Evolutionary conservation across 2,888 invertebrate genomes (phyloP).

Genomic region (Drosophila fulvimacula): DNA sequence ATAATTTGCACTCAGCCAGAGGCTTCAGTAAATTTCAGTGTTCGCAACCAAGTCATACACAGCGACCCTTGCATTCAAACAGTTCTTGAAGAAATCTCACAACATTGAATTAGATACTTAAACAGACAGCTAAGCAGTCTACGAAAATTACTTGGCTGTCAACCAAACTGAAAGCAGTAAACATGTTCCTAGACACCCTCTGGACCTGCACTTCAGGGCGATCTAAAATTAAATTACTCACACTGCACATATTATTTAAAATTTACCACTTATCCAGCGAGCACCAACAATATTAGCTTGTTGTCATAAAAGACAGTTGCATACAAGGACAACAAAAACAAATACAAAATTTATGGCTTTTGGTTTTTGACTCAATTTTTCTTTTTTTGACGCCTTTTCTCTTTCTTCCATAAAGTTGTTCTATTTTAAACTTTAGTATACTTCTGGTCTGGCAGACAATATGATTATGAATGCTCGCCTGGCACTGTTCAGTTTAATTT

Average conservation of each 20-base stretch:
- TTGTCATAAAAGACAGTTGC: neutral
- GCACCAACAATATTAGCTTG: neutral
- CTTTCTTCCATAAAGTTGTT: neutral
- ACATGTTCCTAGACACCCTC: neutral
- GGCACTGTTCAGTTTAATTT: neutral
- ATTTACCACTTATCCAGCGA: neutral
- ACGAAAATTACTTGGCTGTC: neutral
- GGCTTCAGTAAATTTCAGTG: no score
- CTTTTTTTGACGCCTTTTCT: neutral
- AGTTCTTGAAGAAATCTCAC: neutral
- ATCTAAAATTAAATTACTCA: neutral
- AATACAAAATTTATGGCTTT: neutral
- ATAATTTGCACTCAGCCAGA: no score
- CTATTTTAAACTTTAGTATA: neutral
- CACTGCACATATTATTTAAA: neutral
- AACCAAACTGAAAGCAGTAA: neutral
- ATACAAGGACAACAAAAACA: neutral
- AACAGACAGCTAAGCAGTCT: neutral
- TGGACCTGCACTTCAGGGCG: neutral
- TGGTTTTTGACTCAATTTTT: neutral
- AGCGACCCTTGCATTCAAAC: neutral
- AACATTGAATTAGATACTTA: neutral
- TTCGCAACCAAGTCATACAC: neutral
- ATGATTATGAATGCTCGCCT: no score
- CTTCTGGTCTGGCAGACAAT: no score